Percentiles rank a stretch among this genome's conserved stretches.
Evolutionary conservation across 2,888 invertebrate species (phyloP).

Genomic region (Himalopsyche japonica): DNA sequence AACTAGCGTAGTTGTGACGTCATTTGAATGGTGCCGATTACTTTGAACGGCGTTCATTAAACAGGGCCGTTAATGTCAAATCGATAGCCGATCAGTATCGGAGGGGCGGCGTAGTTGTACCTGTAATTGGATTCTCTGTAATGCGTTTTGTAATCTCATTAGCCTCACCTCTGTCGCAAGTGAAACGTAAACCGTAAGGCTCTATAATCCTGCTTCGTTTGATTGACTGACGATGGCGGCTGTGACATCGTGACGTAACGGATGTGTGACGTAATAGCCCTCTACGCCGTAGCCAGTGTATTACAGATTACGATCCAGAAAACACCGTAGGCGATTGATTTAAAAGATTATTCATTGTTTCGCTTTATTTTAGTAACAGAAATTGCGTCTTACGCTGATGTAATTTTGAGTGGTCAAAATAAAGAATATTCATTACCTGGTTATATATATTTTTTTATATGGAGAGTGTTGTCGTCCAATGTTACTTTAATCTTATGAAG

Average conservation of each 20-base stretch:
- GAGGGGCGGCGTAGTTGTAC: neutral
- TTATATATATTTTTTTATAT: too few relatives aligned
- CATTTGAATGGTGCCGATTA: neutral
- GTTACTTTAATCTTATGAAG: too few relatives aligned
- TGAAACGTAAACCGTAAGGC: constrained; percentile 15
- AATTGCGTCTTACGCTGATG: too few relatives aligned
- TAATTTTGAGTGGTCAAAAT: too few relatives aligned
- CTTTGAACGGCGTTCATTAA: neutral
- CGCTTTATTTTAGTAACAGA: too few relatives aligned
- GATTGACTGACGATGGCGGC: constrained; percentile 9
- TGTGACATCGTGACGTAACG: neutral
- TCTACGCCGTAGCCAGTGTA: neutral
- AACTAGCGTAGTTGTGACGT: neutral
- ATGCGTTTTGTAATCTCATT: constrained; percentile 27
- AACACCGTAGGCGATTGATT: neutral
- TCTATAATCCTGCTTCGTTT: constrained; percentile 15
- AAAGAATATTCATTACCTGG: too few relatives aligned
- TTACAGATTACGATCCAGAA: neutral
- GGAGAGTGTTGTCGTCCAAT: too few relatives aligned
- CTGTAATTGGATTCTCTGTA: constrained; percentile 31
- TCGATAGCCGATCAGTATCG: neutral
- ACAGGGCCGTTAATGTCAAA: neutral
- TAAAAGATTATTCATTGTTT: neutral
- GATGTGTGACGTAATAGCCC: neutral
- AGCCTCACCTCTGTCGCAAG: constrained; percentile 17